Evolutionary conservation across 2,888 invertebrate genomes (phyloP), one percentile per base, ranked within the genome.

Genomic region (Megaustenia siamemsis): DNA sequence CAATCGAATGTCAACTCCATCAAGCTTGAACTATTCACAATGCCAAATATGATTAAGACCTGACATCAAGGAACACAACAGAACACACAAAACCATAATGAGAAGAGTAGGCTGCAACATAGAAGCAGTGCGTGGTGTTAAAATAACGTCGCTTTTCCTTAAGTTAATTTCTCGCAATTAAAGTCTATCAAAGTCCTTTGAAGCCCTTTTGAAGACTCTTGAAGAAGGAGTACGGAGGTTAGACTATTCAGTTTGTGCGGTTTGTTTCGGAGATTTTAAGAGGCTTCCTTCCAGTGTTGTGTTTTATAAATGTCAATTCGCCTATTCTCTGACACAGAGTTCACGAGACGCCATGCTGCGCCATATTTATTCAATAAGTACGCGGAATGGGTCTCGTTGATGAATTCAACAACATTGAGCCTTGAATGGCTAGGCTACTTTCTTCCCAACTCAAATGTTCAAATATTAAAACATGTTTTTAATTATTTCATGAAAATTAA

Each of bases 241-340:
- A 38, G 38, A 6, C 35, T 12, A 10, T 24, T 40, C 40, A 69
- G 40, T 69, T 69, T 40, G n/a, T 18, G 24, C 24, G 40, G 38
- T 6, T 40, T 69, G 69, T 69, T 68, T 69, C 2, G 69, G 40
- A 69, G 24, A 69, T 69, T 69, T 69, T 18, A 69, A 69, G 69
- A 24, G 69, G 40, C 10, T 24, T 40, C 6, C 21, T 8, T 38
- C 4, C 40, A 40, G 69, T 4, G 24, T 69, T 8, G 4, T 18
- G 21, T 40, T 69, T 40, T 21, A 40, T 40, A n/a, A 3, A 40
- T 40, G 69, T 69, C 69, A 69, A 5, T 40, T 6, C 21, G 40
- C n/a, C 32, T 24, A 40, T 69, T 1, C 6, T 68, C 35, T 28
- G 24, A 40, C 40, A 69, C 6, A 24, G 40, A 69, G 24, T 69